These are phyloP conservation scores for Rhagologus leucostigma DNA, from an alignment of 2,113 vertebrate species.

Conservation along the genomic window DNA sequence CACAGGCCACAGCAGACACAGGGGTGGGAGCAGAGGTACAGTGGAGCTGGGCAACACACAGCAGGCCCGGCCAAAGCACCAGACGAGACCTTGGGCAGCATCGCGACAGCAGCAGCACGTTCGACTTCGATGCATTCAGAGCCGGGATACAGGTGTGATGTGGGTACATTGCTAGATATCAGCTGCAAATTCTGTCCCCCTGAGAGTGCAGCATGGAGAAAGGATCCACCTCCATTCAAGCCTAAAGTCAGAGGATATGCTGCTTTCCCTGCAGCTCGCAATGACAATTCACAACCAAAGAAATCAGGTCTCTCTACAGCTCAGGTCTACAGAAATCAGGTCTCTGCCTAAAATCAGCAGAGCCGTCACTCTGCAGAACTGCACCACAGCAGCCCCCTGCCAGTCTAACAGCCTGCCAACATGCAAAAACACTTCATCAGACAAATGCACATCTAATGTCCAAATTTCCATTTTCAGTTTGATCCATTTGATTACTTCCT, in stretches of 20 bases:
- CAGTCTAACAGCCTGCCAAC: neutral
- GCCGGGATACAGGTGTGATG: neutral
- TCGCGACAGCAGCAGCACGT: neutral
- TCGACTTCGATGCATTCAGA: neutral
- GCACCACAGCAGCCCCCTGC: neutral
- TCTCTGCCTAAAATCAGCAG: neutral
- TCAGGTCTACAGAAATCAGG: neutral
- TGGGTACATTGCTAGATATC: neutral
- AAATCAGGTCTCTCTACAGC: neutral
- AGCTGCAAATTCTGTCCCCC: neutral
- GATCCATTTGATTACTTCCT: neutral
- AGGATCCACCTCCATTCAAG: neutral
- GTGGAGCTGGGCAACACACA: neutral
- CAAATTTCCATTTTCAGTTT: neutral
- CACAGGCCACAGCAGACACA: neutral
- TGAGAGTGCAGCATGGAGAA: neutral
- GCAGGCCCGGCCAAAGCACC: neutral
- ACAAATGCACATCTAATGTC: neutral
- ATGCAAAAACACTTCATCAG: neutral
- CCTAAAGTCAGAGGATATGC: neutral
- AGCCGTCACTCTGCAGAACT: neutral
- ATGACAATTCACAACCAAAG: neutral
- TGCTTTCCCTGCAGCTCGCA: neutral
- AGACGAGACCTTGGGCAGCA: neutral
- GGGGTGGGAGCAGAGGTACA: neutral